A percentile compares a stretch with the other conserved stretches of the same genome.
Evolutionary conservation across 2,797 vertebrate genomes (phyloP).

Genomic region (Tinamus major): DNA sequence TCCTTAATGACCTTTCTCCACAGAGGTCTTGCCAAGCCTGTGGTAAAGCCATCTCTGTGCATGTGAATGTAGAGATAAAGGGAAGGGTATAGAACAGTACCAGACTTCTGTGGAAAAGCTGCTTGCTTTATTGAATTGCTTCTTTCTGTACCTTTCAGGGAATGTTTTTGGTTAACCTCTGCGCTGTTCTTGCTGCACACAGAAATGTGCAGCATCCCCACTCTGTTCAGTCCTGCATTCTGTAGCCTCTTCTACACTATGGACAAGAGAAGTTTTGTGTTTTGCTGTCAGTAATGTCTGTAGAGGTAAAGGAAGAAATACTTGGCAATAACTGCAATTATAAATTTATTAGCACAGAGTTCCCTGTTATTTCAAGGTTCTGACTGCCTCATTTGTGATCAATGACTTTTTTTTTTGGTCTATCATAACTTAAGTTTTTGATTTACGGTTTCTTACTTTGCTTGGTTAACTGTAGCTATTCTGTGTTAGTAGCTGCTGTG

Average conservation of each 20-base stretch:
- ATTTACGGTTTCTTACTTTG: neutral
- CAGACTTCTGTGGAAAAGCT: neutral
- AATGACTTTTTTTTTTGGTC: no score
- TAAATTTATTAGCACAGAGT: neutral
- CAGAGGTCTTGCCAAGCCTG: neutral
- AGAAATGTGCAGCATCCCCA: neutral
- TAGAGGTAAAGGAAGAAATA: conserved; percentile 37
- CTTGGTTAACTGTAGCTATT: neutral
- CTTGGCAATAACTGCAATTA: neutral
- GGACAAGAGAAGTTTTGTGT: conserved; percentile 27
- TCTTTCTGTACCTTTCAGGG: conserved; percentile 39
- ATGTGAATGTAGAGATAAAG: neutral
- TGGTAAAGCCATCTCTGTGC: neutral
- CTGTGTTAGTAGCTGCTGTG: neutral
- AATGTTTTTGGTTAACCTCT: neutral
- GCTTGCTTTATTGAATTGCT: neutral
- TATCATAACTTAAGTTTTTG: neutral
- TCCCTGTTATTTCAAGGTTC: neutral
- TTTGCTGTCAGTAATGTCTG: conserved; percentile 26
- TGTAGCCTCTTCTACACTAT: neutral
- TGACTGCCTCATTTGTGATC: neutral
- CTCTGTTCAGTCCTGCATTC: neutral
- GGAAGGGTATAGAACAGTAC: neutral
- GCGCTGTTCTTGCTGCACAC: neutral
- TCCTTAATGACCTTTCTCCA: neutral